Evolutionary conservation across 2,113 vertebrate genomes (phyloP).

Genomic region (Picathartes gymnocephalus): DNA sequence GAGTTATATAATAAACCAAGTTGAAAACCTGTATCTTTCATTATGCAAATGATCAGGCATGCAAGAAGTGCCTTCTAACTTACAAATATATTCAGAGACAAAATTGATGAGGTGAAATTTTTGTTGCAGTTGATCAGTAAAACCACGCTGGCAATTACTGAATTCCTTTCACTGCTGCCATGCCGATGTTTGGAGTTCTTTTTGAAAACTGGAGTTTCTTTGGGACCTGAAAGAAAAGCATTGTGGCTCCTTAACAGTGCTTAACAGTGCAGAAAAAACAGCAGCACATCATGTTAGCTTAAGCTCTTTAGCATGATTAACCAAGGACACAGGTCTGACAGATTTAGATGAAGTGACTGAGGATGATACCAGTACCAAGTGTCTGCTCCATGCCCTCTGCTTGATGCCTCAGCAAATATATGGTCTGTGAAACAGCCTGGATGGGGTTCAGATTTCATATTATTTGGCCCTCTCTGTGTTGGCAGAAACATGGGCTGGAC

Average conservation of each 20-base stretch:
- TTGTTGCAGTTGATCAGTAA: not conserved
- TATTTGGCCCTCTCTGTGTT: not conserved
- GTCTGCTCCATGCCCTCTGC: not conserved
- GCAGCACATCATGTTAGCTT: not conserved
- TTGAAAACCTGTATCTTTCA: not conserved
- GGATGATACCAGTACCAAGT: constrained; percentile 32
- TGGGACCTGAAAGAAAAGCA: not conserved
- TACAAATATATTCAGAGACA: not conserved
- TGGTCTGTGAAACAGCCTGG: constrained; percentile 22
- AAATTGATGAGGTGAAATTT: not conserved
- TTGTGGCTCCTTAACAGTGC: not conserved
- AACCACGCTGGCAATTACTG: not conserved
- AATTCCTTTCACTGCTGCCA: not conserved
- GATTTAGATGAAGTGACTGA: constrained; percentile 19
- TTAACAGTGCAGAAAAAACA: not conserved
- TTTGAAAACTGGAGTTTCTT: not conserved
- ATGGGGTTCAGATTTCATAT: not conserved
- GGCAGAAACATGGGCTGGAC: not conserved
- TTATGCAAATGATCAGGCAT: not conserved
- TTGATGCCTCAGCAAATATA: constrained; percentile 22
- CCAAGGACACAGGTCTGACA: not conserved
- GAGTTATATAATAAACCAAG: not conserved
- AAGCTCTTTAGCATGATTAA: not conserved
- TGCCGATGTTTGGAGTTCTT: not conserved
- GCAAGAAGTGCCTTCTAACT: not conserved